A percentile compares a stretch with the other conserved stretches of the same genome.
Evolutionary conservation across 1,140 invertebrate genomes (phyloP).

Genomic region (Penaeus chinensis): DNA sequence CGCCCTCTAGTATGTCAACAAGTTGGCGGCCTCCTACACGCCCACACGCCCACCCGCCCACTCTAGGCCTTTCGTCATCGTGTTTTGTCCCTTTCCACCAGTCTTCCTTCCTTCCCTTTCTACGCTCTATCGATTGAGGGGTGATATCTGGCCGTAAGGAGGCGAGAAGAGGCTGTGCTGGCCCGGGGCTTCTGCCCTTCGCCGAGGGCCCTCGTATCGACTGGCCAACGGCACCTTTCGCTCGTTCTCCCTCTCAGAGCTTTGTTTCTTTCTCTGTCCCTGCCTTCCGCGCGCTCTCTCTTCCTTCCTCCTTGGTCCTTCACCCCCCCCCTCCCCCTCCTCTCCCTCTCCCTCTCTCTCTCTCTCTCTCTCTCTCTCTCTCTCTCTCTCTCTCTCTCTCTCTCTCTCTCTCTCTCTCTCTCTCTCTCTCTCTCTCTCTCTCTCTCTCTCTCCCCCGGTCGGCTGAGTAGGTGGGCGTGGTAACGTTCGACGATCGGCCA

Average conservation of each 20-base stretch:
- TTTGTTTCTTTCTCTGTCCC: too few species aligned
- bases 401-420: too few species aligned
- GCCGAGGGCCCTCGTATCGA: conserved; percentile 33
- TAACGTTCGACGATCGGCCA: conserved; percentile 24
- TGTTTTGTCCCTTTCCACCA: neutral
- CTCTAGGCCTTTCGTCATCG: conserved; percentile 20
- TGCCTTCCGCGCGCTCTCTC: too few species aligned
- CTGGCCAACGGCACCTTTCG: conserved; percentile 23
- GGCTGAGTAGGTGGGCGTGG: conserved; percentile 39
- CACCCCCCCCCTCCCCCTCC: too few species aligned
- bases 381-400: too few species aligned
- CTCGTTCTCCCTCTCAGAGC: too few species aligned
- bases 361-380: too few species aligned
- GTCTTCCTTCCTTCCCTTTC: neutral
- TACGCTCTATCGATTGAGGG: conserved; percentile 39
- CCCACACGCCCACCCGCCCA: conserved; percentile 5
- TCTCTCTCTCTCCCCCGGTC: too few species aligned
- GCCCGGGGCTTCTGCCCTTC: conserved; percentile 35
- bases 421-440: too few species aligned
- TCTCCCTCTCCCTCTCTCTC: too few species aligned
- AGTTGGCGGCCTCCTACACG: conserved; percentile 34
- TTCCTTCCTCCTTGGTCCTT: too few species aligned
- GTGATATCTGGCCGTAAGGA: conserved; percentile 25
- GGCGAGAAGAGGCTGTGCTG: conserved; percentile 15
- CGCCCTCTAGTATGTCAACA: conserved; percentile 38